These are phyloP conservation scores for Leptinotarsa haldemani DNA, from an alignment of 2,888 invertebrate species.

Conservation along the genomic window DNA sequence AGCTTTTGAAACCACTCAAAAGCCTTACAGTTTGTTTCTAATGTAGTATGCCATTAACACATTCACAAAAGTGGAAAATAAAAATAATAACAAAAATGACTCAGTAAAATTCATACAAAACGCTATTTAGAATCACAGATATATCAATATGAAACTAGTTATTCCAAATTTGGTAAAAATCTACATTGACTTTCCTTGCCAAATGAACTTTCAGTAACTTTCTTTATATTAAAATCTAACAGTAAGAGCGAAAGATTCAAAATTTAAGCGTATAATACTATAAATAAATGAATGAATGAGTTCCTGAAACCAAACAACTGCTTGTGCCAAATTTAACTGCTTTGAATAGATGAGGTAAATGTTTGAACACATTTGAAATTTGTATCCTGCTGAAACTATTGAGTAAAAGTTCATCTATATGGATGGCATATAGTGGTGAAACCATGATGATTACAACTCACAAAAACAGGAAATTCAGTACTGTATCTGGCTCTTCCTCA, in stretches of 20 bases:
- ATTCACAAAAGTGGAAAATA: slow-evolving; percentile 6
- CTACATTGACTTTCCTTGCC: slow-evolving; percentile 1
- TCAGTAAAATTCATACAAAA: slow-evolving; percentile 20
- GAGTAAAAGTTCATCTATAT: slow-evolving; percentile 1
- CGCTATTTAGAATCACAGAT: slow-evolving; percentile 35
- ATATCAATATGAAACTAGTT: slow-evolving; percentile 28
- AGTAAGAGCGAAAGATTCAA: slow-evolving; percentile 31
- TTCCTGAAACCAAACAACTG: slow-evolving; percentile 22
- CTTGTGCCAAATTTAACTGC: slow-evolving; percentile 23
- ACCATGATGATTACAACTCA: neutral
- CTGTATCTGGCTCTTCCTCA: slow-evolving; percentile 41
- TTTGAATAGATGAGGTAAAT: slow-evolving; percentile 11
- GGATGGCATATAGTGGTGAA: neutral
- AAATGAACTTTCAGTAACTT: slow-evolving; percentile 6
- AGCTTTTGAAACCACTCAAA: neutral
- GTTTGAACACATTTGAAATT: neutral
- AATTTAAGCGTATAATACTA: slow-evolving; percentile 50
- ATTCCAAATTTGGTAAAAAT: slow-evolving; percentile 21
- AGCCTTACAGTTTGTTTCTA: neutral
- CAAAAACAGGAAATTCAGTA: slow-evolving; percentile 26
- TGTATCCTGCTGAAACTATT: neutral
- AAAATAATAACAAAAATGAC: slow-evolving; percentile 32
- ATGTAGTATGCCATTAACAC: neutral
- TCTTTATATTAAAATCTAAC: slow-evolving; percentile 20
- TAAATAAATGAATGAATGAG: slow-evolving; percentile 27